Percentiles rank a stretch among this genome's conserved stretches.
phyloP scores from a whole-genome alignment of 2,888 invertebrate genomes.

The Diachrysia chrysitis region DNA sequence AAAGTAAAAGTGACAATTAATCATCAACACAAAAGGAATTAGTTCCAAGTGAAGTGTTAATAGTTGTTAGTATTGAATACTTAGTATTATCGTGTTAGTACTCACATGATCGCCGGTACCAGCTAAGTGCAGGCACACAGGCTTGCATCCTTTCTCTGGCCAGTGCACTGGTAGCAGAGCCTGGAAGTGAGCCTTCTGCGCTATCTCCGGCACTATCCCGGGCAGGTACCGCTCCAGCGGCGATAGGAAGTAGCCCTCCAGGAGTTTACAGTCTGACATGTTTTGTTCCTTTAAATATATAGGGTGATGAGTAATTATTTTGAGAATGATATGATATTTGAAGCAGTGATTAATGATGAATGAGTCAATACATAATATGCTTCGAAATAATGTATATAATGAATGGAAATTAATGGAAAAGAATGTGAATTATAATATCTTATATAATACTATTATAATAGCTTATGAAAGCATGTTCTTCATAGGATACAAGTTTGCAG shows the following conservation, averaged over 20 bases:
- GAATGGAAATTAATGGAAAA: too few relatives aligned
- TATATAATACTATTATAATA: too few relatives aligned
- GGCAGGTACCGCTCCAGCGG: conserved; percentile 95
- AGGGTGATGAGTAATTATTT: neutral
- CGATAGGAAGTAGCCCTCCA: conserved; percentile 96
- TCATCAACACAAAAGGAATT: neutral
- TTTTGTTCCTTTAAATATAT: conserved; percentile 91
- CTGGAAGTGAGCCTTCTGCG: conserved; percentile 94
- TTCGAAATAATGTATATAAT: too few relatives aligned
- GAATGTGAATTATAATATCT: too few relatives aligned
- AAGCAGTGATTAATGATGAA: neutral
- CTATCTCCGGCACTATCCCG: conserved; percentile 95
- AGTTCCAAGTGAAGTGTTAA: neutral
- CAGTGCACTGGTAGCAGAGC: conserved; percentile 95
- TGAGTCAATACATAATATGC: too few relatives aligned
- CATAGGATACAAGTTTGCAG: too few relatives aligned
- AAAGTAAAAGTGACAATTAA: too few relatives aligned
- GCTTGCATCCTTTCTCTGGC: conserved; percentile 91
- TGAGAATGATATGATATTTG: neutral
- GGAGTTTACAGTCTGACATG: conserved; percentile 91
- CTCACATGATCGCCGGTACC: conserved; percentile 99
- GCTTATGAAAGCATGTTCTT: too few relatives aligned
- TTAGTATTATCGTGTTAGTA: conserved; percentile 34
- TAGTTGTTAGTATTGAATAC: neutral
- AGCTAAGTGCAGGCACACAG: conserved; percentile 97